A percentile compares a stretch with the other conserved stretches of the same genome.
Evolutionary conservation across 2,113 vertebrate species (phyloP).

Genomic region (Bostrychus sinensis): DNA sequence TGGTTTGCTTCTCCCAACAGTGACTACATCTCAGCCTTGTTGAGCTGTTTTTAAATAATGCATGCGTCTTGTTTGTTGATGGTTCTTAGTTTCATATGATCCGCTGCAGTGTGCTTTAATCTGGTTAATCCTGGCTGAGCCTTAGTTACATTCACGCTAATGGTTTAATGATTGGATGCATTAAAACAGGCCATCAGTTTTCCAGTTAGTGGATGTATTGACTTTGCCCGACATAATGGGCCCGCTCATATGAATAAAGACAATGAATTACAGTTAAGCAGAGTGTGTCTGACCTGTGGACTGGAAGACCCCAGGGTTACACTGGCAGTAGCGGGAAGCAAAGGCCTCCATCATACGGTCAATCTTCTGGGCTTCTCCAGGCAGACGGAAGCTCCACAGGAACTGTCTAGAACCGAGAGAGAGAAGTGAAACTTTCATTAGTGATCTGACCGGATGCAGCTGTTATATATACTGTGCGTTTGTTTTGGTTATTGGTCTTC

Average conservation of each 20-base stretch:
- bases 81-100: constrained; percentile 36
- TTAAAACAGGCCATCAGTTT: constrained; percentile 38
- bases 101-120: constrained; percentile 36
- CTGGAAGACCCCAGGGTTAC: constrained; percentile 97
- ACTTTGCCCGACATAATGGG: constrained; percentile 21
- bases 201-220: constrained; percentile 14
- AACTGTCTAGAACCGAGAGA: constrained; percentile 85
- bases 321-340: constrained; percentile 95
- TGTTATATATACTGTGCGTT: neutral
- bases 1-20: constrained; percentile 48
- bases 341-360: constrained; percentile 99
- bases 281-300: constrained; percentile 87
- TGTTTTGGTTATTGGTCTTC: constrained; percentile 22
- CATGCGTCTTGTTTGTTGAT: constrained; percentile 50
- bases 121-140: constrained; percentile 48
- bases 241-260: constrained; percentile 10
- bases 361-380: constrained; percentile 97
- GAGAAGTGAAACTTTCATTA: neutral
- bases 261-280: neutral
- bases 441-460: neutral
- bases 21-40: constrained; percentile 39
- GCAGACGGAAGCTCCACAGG: constrained; percentile 96
- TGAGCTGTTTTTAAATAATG: constrained; percentile 58
- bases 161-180: constrained; percentile 46
- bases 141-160: constrained; percentile 48